phyloP scores from a whole-genome alignment of 2,113 vertebrate species.

The Ailuropoda melanoleuca region DNA sequence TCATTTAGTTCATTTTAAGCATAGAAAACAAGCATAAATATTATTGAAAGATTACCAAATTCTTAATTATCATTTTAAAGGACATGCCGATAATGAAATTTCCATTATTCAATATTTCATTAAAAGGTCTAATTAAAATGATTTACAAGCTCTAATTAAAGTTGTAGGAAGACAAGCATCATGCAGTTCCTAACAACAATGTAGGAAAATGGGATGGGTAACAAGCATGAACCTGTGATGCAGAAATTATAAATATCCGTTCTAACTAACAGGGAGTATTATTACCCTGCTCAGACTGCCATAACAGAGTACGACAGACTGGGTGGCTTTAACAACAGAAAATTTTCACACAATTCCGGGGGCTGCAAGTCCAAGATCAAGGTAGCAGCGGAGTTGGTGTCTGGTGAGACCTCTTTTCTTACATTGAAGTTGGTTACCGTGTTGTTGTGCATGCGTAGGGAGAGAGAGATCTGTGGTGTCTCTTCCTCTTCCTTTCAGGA shows the following conservation, averaged over 20 bases:
- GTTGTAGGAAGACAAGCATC: background rate
- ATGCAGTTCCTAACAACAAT: background rate
- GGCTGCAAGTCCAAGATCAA: background rate
- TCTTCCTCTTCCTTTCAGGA: background rate
- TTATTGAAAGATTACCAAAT: background rate
- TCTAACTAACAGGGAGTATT: background rate
- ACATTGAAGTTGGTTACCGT: background rate
- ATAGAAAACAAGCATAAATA: slow-evolving; percentile 35
- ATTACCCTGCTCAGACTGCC: background rate
- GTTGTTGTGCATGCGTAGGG: too few relatives aligned
- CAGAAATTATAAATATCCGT: background rate
- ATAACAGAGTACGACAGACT: background rate
- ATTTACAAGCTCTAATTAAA: slow-evolving; percentile 53
- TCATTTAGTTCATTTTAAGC: slow-evolving; percentile 26
- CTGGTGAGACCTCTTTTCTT: background rate
- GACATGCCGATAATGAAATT: slow-evolving; percentile 54
- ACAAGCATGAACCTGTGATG: background rate
- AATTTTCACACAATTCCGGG: background rate
- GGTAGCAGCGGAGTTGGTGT: background rate
- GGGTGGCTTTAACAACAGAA: background rate
- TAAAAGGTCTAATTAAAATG: slow-evolving; percentile 65
- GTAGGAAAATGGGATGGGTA: background rate
- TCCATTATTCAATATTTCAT: slow-evolving; percentile 63
- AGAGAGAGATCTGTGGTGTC: background rate
- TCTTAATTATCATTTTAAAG: slow-evolving; percentile 47